Percentiles rank a stretch among this genome's conserved stretches.
Evolutionary conservation across 2,888 invertebrate genomes (phyloP).

Genomic region (Apeira syringaria): DNA sequence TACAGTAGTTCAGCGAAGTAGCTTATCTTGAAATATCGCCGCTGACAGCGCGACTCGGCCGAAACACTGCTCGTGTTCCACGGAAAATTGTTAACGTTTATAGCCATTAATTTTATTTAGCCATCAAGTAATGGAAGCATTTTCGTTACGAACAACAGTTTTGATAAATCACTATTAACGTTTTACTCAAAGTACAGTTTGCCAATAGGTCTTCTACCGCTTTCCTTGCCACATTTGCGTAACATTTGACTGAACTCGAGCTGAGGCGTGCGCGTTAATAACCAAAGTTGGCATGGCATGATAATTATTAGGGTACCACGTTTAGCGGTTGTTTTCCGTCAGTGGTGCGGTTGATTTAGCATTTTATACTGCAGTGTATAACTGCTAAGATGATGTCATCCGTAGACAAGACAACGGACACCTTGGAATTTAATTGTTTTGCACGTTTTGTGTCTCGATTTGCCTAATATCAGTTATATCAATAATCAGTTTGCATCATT

Average conservation of each 20-base stretch:
- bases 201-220: conserved; percentile 34
- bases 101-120: conserved; percentile 58
- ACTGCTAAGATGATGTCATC: conserved; percentile 46
- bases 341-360: conserved; percentile 40
- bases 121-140: conserved; percentile 44
- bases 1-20: conserved; percentile 45
- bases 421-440: conserved; percentile 22
- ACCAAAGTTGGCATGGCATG: conserved; percentile 40
- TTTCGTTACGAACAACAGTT: conserved; percentile 44
- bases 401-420: conserved; percentile 13
- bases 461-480: background rate
- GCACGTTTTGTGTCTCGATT: conserved; percentile 21
- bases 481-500: conserved; percentile 1
- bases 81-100: conserved; percentile 59
- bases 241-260: conserved; percentile 40
- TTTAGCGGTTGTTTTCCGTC: conserved; percentile 44
- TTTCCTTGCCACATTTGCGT: conserved; percentile 35
- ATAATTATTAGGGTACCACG: conserved; percentile 53
- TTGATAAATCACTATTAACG: conserved; percentile 32
- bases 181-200: conserved; percentile 27
- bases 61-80: conserved; percentile 41
- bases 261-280: conserved; percentile 32
- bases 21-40: conserved; percentile 75
- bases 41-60: conserved; percentile 59
- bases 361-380: conserved; percentile 42